A percentile compares a stretch with the other conserved stretches of the same genome.
phyloP scores from a whole-genome alignment of 2,797 vertebrate genomes.

The Pipistrellus pygmaeus region DNA sequence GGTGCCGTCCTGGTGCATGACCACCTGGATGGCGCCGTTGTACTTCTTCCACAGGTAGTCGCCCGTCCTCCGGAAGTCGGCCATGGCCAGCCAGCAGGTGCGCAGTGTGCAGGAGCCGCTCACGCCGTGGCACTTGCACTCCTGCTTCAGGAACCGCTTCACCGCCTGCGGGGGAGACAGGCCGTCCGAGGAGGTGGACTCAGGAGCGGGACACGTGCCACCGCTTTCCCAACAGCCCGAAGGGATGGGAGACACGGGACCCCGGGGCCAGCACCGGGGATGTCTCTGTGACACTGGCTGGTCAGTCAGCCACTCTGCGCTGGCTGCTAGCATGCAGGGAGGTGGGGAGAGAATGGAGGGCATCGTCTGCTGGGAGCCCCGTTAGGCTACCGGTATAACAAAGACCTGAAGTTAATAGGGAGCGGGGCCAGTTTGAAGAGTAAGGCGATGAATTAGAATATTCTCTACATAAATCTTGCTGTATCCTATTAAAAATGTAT shows the following conservation, averaged over 20 bases:
- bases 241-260: neutral
- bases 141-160: constrained; percentile 95
- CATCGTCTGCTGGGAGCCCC: neutral
- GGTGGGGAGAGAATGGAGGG: neutral
- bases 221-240: neutral
- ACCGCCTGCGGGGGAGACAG: constrained; percentile 90
- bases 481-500: constrained; percentile 3
- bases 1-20: constrained; percentile 97
- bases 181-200: constrained; percentile 40
- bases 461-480: constrained; percentile 13
- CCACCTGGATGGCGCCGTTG: constrained; percentile 95
- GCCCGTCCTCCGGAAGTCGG: constrained; percentile 95
- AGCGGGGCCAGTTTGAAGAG: neutral
- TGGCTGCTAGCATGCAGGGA: constrained; percentile 1
- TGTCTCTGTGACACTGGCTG: neutral
- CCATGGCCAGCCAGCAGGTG: constrained; percentile 97
- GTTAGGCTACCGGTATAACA: neutral
- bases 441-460: neutral
- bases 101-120: constrained; percentile 96
- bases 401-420: neutral
- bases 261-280: neutral
- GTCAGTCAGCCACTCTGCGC: neutral
- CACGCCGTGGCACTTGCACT: constrained; percentile 98
- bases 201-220: fast-evolving
- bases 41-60: constrained; percentile 96